These are phyloP conservation scores for Onychomys torridus DNA, from an alignment of 2,797 vertebrate species.

Conservation along the genomic window DNA sequence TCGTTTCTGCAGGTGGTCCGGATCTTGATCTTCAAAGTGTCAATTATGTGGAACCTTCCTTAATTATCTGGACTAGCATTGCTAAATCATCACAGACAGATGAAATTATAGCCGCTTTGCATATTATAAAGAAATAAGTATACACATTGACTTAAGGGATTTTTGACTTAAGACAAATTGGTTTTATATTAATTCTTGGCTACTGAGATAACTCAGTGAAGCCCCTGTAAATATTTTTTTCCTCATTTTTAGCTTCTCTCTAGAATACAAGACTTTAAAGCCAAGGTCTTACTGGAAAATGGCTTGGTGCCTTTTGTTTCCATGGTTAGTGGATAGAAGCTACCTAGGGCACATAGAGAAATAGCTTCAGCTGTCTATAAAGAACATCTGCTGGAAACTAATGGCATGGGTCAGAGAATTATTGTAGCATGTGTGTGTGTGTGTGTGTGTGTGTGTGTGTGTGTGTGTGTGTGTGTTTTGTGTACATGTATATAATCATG, in stretches of 20 bases:
- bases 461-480: background rate
- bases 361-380: background rate
- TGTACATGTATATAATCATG: background rate
- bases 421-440: background rate
- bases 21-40: slow-evolving; percentile 14
- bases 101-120: slow-evolving; percentile 35
- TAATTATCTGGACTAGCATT: slow-evolving; percentile 9
- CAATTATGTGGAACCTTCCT: background rate
- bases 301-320: slow-evolving; percentile 17
- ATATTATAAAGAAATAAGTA: slow-evolving; percentile 29
- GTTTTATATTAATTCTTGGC: slow-evolving; percentile 62
- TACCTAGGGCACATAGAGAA: background rate
- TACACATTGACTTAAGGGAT: slow-evolving; percentile 6
- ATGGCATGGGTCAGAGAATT: slow-evolving; percentile 28
- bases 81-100: slow-evolving; percentile 47
- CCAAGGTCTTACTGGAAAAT: background rate
- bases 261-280: slow-evolving; percentile 39
- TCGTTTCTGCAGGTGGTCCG: slow-evolving; percentile 28
- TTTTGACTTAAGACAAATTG: slow-evolving; percentile 54
- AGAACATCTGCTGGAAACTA: background rate
- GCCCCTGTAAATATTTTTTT: background rate
- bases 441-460: background rate
- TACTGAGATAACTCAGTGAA: slow-evolving; percentile 44
- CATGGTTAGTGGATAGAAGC: background rate
- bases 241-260: background rate